These are phyloP conservation scores for Drosophila anceps DNA, from an alignment of 2,888 invertebrate species.

Conservation along the genomic window DNA sequence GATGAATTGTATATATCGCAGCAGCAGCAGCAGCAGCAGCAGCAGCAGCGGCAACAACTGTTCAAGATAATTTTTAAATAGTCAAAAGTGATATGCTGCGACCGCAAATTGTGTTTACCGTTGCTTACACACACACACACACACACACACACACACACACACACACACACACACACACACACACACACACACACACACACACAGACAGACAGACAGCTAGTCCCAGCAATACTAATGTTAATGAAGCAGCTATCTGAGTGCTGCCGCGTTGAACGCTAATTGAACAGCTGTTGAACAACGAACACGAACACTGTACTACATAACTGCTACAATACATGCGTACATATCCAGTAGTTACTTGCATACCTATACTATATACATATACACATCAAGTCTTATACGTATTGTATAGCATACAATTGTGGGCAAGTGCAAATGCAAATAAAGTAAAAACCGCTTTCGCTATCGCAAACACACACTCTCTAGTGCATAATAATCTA, in stretches of 20 bases:
- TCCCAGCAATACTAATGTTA: constrained; percentile 28
- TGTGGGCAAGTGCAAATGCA: constrained; percentile 59
- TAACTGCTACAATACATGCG: constrained; percentile 23
- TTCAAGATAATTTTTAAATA: constrained; percentile 14
- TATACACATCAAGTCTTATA: constrained; percentile 20
- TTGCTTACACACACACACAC: constrained; percentile 52
- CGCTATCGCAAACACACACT: constrained; percentile 21
- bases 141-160: constrained; percentile 13
- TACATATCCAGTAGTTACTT: constrained; percentile 24
- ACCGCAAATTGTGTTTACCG: constrained; percentile 13
- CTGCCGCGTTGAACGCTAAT: constrained; percentile 4
- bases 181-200: constrained; percentile 22
- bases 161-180: constrained; percentile 43
- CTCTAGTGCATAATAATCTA: constrained; percentile 8
- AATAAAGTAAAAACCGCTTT: constrained; percentile 19
- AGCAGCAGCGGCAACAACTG: constrained; percentile 8
- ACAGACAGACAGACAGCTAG: constrained; percentile 18
- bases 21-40: constrained; percentile 34
- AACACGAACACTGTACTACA: constrained; percentile 71
- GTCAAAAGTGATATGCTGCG: constrained; percentile 26
- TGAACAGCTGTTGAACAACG: constrained; percentile 63
- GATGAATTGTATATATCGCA: constrained; percentile 52
- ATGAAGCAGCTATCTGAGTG: not conserved
- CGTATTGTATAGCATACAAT: constrained; percentile 73
- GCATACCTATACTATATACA: constrained; percentile 20